Base-by-base conservation (phyloP, 2,888 invertebrate species). In the Yponomeuta evonymella region DNA sequence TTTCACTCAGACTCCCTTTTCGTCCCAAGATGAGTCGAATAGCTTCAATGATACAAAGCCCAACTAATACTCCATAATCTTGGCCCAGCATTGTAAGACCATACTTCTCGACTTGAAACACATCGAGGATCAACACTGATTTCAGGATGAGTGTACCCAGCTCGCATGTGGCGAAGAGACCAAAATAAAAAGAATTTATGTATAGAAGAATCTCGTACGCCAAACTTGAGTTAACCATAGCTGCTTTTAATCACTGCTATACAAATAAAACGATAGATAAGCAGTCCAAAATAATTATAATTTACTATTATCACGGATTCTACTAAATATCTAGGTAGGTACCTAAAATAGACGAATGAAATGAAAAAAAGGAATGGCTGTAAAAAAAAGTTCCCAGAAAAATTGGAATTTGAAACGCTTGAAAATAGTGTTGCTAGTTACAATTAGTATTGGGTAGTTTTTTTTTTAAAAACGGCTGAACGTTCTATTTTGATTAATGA, bases 141-240 rank as follows among this genome's bases (percentile, higher is more conserved):
- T 97, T 97, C 77, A 97, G 94, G 72, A 96, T 93, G 77, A 95
- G 94, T 86, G 97, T 96, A 73, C 95, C 95, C 75, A 96, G 89
- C 89, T 97, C 97, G 85, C 96, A 96, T 74, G 95, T 94, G 69
- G 96, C 95, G 85, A 97, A 97, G 90, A 97, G 95, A 80, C 96
- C 96, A 82, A 97, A 97, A 88, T 97, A 97, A 93, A 96, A 97
- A 43, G 96, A 96, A 91, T 97, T 97, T 76, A 97, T 94, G 86
- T 97, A 97, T 79, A 97, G 93, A 70, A 97, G 92, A 83, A 97
- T 96, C 92, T 97, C 97, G 79, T 96, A 97, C 30, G 95, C 95
- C 83, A 97, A 93, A 78, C 96, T 96, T 72, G 96, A 95, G 68
- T 68, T 68, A 68, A 68, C 68, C 68, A 51, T 68, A 8, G 64